A percentile compares a stretch with the other conserved stretches of the same genome.
Evolutionary conservation across 2,113 vertebrate species (phyloP).

Genomic region (Cyprinodon tularosa): DNA sequence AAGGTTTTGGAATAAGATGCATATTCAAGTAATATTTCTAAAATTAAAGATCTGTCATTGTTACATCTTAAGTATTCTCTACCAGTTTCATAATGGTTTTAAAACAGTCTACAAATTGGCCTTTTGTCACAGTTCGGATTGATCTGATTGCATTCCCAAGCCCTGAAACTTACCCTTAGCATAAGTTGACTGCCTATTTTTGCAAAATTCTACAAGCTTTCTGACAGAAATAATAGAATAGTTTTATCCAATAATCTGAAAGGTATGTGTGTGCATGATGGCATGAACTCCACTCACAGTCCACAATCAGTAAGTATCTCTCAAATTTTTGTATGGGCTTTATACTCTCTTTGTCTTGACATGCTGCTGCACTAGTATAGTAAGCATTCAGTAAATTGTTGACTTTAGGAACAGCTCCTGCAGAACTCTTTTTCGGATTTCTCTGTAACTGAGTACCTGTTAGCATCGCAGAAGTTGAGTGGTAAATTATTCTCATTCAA

Average conservation of each 20-base stretch:
- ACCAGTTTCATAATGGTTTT: neutral
- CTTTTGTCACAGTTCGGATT: neutral
- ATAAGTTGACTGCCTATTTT: too few relatives aligned
- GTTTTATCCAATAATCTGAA: too few relatives aligned
- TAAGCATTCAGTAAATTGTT: constrained; percentile 8
- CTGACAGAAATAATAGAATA: too few relatives aligned
- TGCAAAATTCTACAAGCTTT: too few relatives aligned
- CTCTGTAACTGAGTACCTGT: constrained; percentile 26
- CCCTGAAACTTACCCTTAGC: too few relatives aligned
- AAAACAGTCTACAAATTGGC: too few relatives aligned
- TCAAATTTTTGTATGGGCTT: too few relatives aligned
- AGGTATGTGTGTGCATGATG: too few relatives aligned
- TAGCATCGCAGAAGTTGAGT: constrained; percentile 18
- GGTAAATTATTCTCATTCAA: constrained; percentile 51
- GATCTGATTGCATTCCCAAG: too few relatives aligned
- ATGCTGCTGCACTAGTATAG: constrained; percentile 14
- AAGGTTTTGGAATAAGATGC: neutral
- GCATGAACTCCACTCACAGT: too few relatives aligned
- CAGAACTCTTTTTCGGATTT: constrained; percentile 26
- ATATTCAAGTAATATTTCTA: neutral
- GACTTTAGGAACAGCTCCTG: constrained; percentile 18
- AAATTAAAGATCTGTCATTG: neutral
- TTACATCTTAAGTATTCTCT: neutral
- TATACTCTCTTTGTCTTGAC: neutral
- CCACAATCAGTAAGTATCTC: too few relatives aligned